Base-by-base conservation (phyloP, 2,888 invertebrate genomes). In the Kryphioiulus occultus region DNA sequence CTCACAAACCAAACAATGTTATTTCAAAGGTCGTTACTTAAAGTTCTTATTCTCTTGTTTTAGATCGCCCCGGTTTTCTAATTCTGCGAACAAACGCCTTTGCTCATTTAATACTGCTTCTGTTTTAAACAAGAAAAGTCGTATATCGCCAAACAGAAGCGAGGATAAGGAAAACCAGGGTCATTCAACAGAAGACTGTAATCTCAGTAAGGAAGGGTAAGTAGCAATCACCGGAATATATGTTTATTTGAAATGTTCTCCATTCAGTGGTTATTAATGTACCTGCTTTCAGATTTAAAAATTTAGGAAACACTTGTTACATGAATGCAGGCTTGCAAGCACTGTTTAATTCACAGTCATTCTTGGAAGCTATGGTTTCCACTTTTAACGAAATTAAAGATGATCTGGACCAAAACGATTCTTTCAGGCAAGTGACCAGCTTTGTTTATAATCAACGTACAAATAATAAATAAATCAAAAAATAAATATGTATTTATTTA, bases 281-380 rank as follows among this genome's bases (percentile, higher is more conserved):
- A 10, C 1, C 12, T n/a, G 9, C 26, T 86, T 86, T 59, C 19
- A 86, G 86, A 32, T 86, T 86, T 17, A 19, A 10, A 7, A 86
- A 86, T 86, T 35, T 86, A 15, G 86, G 86, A 26, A 86, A 32
- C n/a, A 86, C 86, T 39, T 86, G 86, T 86, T 86, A 86, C 42
- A 59, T 86, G 47, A 86, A 86, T 86, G 32, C 86, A 35, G 32
- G 17, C 15, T 68, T 86, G 10, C 32, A 42, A 39, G 30, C 86
- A 35, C 0, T 86, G 26, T 86, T 85, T 44, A 2, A 35, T 15
- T 39, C 26, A 1, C n/a, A 15, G 10, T n/a, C 44, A 1, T 85
- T 85, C 22, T 10, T 17, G 9, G 26, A 85, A 35, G 85, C 10
- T 19, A 39, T 85, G 22, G 5, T 85, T 7, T 4, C 22, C 35